Evolutionary conservation across 2,113 vertebrate species (phyloP), one percentile per base, ranked within the genome.

Genomic region (Myanophis thanlyinensis): DNA sequence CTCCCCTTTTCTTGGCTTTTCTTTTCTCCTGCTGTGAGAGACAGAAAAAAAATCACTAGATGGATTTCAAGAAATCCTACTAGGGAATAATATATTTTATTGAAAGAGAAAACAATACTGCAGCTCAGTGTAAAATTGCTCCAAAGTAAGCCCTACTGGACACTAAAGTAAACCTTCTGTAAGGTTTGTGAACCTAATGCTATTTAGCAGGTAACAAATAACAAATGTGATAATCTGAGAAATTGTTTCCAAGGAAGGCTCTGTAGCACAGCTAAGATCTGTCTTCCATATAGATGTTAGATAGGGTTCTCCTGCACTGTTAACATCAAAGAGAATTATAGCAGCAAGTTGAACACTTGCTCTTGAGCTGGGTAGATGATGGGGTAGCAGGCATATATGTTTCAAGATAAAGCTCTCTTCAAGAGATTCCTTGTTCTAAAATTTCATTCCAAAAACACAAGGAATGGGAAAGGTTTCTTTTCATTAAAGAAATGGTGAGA

Each of bases 1-100:
- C 94, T 97, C 73, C 30, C 35, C 49, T 47, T 44, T 96, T 97
- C 96, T 96, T 96, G 96, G 95, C 96, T 93, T 96, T 95, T 54
- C 27, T 94, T 94, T 95, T 93, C 95, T 95, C 92, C 91, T 91
- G 85, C 44, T 94, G 35, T 93, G 93, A 94, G 95, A 95, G 94
- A 95, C 92, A 95, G 94, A 95, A 95, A 94, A 94, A 96, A 62
- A 30, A 27, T 47, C 30, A 93, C 96, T 91, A 93, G 90, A 91
- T 93, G 86, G 91, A 93, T 44, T 93, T 95, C 90, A 93, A 92
- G 93, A 93, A 94, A 92, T 95, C 92, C 86, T 93, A 94, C 91
- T 92, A 94, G 94, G 94, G 96, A 95, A 91, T 88, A 93, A 93
- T 91, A 92, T 93, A 3, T 25, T 86, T 48, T 92, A 90, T 91